Evolutionary conservation across 2,888 invertebrate genomes (phyloP).

Genomic region (Volucella zonaria): DNA sequence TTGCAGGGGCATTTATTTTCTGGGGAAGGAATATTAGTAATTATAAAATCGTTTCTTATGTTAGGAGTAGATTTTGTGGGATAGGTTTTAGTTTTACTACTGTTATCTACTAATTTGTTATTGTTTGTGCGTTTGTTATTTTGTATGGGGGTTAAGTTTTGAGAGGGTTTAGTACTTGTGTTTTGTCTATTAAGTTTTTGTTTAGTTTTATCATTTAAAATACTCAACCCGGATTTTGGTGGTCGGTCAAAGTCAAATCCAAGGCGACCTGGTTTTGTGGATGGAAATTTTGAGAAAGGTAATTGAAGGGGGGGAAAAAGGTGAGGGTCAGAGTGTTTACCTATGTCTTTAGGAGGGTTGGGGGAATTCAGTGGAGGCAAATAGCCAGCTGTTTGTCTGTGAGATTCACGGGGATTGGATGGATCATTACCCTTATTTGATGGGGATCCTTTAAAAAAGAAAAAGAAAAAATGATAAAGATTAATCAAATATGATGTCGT

Average conservation of each 20-base stretch:
- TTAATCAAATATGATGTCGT: background rate
- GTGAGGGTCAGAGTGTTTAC: conserved; percentile 72
- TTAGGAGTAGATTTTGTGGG: conserved; percentile 59
- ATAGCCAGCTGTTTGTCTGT: conserved; percentile 79
- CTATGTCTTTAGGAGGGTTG: conserved; percentile 62
- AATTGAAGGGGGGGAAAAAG: conserved; percentile 73
- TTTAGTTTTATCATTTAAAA: conserved; percentile 75
- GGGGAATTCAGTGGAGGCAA: conserved; percentile 77
- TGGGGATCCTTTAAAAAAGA: conserved; percentile 82
- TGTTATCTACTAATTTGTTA: conserved; percentile 59
- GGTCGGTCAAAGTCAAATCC: conserved; percentile 69
- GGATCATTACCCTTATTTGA: conserved; percentile 62
- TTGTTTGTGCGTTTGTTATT: conserved; percentile 39
- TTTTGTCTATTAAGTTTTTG: conserved; percentile 24
- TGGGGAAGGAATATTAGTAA: conserved; percentile 85
- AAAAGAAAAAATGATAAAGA: background rate
- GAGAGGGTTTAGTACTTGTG: conserved; percentile 36
- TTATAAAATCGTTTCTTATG: conserved; percentile 58
- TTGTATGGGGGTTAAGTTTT: conserved; percentile 58
- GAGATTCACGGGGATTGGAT: conserved; percentile 78
- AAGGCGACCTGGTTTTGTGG: conserved; percentile 77
- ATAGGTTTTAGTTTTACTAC: conserved; percentile 57
- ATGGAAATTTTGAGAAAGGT: conserved; percentile 74
- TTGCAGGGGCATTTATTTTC: conserved; percentile 85
- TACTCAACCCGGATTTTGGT: conserved; percentile 77